phyloP scores from a whole-genome alignment of 2,113 vertebrate species.

The Lepisosteus oculatus region DNA sequence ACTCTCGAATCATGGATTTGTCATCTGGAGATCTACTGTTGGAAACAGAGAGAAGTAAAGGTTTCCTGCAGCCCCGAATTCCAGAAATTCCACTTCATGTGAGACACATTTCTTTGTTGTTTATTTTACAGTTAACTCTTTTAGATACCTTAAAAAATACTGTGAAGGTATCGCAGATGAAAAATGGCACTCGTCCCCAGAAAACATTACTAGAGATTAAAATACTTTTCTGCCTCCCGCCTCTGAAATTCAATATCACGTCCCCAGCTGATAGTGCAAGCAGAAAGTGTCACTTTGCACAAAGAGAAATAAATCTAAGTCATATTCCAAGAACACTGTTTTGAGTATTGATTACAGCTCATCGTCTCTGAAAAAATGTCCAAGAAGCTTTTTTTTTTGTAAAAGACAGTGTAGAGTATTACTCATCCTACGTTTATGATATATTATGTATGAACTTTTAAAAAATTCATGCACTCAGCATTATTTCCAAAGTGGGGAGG shows the following conservation, averaged over 20 bases:
- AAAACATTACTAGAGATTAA: conserved; percentile 66
- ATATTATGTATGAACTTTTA: conserved; percentile 85
- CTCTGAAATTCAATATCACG: conserved; percentile 64
- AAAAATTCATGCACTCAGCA: conserved; percentile 71
- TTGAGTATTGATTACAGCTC: conserved; percentile 80
- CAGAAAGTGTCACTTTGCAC: conserved; percentile 68
- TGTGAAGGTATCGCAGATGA: conserved; percentile 42
- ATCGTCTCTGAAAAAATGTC: conserved; percentile 70
- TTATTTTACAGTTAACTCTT: conserved; percentile 23
- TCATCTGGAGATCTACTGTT: conserved; percentile 76
- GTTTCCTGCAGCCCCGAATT: conserved; percentile 55
- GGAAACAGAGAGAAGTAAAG: conserved; percentile 68
- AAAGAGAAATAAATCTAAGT: conserved; percentile 74
- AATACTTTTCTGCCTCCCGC: conserved; percentile 56
- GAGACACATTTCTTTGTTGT: conserved; percentile 46
- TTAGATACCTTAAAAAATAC: background rate
- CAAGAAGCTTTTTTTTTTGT: conserved; percentile 70
- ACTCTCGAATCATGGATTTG: conserved; percentile 77
- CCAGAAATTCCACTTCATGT: conserved; percentile 65
- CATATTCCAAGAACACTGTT: conserved; percentile 75
- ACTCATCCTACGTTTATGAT: conserved; percentile 80
- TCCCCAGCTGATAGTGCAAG: conserved; percentile 60
- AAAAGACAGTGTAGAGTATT: conserved; percentile 70
- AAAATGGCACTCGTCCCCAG: conserved; percentile 37
- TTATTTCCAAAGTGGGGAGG: conserved; percentile 22